Evolutionary conservation across 1,140 invertebrate species (phyloP).

Genomic region (Monochamus saltuarius): DNA sequence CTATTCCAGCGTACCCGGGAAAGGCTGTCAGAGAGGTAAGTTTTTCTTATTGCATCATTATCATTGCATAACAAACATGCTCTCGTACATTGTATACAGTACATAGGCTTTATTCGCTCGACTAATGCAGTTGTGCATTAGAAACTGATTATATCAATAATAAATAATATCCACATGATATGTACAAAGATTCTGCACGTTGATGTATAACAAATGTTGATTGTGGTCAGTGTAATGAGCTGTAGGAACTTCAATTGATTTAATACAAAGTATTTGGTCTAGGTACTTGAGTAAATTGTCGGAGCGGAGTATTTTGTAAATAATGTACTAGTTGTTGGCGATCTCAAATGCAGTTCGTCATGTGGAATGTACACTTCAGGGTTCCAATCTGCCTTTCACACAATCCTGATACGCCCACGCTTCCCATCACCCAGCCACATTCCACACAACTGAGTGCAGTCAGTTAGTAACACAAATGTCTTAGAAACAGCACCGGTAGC

Average conservation of each 20-base stretch:
- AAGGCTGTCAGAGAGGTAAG: conserved; percentile 80
- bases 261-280: conserved; percentile 4
- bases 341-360: conserved; percentile 29
- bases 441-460: conserved; percentile 35
- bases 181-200: conserved; percentile 35
- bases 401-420: conserved; percentile 28
- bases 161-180: conserved; percentile 13
- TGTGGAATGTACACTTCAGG: conserved; percentile 64
- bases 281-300: conserved; percentile 3
- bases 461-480: conserved; percentile 5
- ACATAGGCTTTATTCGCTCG: conserved; percentile 41
- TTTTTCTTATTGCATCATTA: conserved; percentile 36
- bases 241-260: not conserved
- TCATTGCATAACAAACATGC: conserved; percentile 23
- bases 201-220: conserved; percentile 12
- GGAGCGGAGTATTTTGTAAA: conserved; percentile 28
- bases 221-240: not conserved
- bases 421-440: conserved; percentile 38
- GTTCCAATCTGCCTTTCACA: conserved; percentile 61
- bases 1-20: conserved; percentile 70
- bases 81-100: conserved; percentile 46
- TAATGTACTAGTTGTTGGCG: conserved; percentile 30
- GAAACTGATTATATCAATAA: conserved; percentile 10
- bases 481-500: conserved; percentile 7
- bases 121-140: conserved; percentile 36